These are phyloP conservation scores for Lichenostomus cassidix DNA, from an alignment of 2,113 vertebrate species.

Conservation along the genomic window DNA sequence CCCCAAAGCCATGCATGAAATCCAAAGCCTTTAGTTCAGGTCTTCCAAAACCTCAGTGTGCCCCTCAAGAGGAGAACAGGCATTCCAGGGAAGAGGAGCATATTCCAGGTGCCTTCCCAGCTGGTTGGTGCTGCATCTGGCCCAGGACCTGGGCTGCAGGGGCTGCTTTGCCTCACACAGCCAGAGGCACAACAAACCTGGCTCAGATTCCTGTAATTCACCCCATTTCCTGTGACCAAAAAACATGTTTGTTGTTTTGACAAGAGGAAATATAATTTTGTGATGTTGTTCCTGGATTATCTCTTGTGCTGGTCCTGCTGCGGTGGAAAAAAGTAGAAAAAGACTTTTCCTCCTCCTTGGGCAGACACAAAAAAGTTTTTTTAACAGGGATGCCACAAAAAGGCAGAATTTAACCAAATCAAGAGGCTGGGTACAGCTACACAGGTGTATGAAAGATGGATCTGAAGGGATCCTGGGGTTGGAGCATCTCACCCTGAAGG, in stretches of 20 bases:
- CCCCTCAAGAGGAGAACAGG: neutral
- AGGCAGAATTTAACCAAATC: neutral
- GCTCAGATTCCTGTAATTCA: conserved; percentile 9
- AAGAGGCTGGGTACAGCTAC: neutral
- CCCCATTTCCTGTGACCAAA: neutral
- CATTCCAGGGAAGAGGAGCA: neutral
- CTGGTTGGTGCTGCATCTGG: neutral
- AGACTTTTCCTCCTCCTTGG: neutral
- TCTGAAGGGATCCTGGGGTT: neutral
- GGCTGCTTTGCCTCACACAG: neutral
- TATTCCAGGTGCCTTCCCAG: neutral
- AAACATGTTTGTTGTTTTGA: neutral
- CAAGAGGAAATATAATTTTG: neutral
- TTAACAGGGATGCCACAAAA: neutral
- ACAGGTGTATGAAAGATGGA: neutral
- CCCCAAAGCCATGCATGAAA: fast-evolving
- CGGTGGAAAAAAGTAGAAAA: neutral
- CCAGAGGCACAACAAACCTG: neutral
- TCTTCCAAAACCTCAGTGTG: neutral
- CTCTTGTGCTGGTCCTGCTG: neutral
- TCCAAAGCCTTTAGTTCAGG: neutral
- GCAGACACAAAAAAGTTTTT: neutral
- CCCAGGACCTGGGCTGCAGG: neutral
- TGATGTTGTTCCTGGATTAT: neutral
- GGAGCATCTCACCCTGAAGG: neutral